These are phyloP conservation scores for Engraulis encrasicolus DNA, from an alignment of 2,113 vertebrate genomes.

Conservation along the genomic window DNA sequence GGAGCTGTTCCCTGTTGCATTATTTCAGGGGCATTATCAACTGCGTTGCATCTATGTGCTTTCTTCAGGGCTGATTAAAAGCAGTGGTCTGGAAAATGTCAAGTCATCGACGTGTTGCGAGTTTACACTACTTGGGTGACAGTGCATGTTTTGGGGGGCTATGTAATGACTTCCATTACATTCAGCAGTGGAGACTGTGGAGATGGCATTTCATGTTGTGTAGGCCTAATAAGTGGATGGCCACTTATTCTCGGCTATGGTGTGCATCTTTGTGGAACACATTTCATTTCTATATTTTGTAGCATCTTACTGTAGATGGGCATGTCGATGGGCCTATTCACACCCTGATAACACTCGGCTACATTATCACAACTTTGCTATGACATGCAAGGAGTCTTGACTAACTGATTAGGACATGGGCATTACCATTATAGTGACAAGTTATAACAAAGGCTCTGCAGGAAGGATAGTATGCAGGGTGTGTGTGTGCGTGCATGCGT, in stretches of 20 bases:
- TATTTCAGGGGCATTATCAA: neutral
- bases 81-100: neutral
- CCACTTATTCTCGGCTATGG: neutral
- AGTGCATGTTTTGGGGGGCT: neutral
- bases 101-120: neutral
- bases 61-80: neutral
- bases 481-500: no score
- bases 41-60: neutral
- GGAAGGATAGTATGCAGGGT: no score
- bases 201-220: neutral
- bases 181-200: no score
- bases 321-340: no score
- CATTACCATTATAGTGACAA: no score
- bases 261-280: neutral
- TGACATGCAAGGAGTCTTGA: no score
- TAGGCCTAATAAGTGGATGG: neutral
- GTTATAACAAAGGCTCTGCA: no score
- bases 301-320: no score
- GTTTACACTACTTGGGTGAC: neutral
- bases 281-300: no score
- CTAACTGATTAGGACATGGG: no score
- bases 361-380: no score
- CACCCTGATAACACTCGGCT: no score
- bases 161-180: constrained; percentile 6
- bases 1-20: neutral